phyloP scores from a whole-genome alignment of 30 jellyfish, hydroid and myxozoan genomes.

The Rhopilema esculentum region DNA sequence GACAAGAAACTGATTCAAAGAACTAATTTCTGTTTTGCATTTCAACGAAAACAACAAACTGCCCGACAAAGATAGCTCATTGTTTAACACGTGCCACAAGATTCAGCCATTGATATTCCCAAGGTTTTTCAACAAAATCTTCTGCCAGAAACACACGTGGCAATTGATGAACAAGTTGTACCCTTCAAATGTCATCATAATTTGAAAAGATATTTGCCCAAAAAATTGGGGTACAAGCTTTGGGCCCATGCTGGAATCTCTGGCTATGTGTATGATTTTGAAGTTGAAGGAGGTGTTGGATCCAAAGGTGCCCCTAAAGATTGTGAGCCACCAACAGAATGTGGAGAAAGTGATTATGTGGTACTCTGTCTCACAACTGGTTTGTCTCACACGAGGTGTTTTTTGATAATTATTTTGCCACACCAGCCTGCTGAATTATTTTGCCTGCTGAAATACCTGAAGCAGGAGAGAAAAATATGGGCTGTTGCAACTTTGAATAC shows the following conservation, averaged over 20 bases:
- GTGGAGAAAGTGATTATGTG: conserved; percentile 73
- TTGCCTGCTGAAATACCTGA: conserved; percentile 19
- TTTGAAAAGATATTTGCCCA: conserved; percentile 47
- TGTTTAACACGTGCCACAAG: too few species aligned
- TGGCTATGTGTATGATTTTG: conserved; percentile 63
- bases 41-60: too few species aligned
- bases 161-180: conserved; percentile 60
- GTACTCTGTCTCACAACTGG: conserved; percentile 32
- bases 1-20: too few species aligned
- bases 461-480: conserved; percentile 35
- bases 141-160: too few species aligned
- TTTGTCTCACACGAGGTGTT: conserved; percentile 18
- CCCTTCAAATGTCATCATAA: conserved; percentile 59
- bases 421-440: conserved; percentile 26
- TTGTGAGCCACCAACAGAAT: conserved; percentile 49
- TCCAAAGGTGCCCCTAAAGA: conserved; percentile 54
- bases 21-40: too few species aligned
- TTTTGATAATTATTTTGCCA: too few species aligned
- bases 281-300: conserved; percentile 65
- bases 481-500: conserved; percentile 72
- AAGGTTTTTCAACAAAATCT: too few species aligned
- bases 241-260: conserved; percentile 72
- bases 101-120: too few species aligned
- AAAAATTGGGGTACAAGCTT: conserved; percentile 69
- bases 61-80: too few species aligned